phyloP scores from a whole-genome alignment of 2,113 vertebrate genomes.

The Neogobius melanostomus region DNA sequence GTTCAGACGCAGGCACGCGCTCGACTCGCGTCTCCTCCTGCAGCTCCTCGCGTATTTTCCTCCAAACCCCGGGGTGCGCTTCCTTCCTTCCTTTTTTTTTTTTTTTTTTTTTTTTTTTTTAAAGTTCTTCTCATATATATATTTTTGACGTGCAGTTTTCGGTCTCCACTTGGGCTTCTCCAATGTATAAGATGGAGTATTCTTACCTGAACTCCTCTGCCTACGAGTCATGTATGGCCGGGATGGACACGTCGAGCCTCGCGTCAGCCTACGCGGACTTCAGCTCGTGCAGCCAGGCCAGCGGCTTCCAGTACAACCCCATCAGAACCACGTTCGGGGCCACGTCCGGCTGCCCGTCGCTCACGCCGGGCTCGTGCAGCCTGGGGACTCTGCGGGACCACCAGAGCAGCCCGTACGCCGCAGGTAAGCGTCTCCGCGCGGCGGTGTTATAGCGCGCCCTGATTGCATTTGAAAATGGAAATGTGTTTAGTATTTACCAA shows the following conservation, averaged over 20 bases:
- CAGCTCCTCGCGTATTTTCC: conserved; percentile 21
- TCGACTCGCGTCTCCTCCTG: conserved; percentile 14
- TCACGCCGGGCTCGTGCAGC: conserved; percentile 98
- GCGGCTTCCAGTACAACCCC: conserved; percentile 99
- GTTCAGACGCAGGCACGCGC: not conserved
- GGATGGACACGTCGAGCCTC: conserved; percentile 99
- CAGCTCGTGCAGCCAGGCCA: conserved; percentile 99
- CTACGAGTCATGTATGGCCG: conserved; percentile 99
- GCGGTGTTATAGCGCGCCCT: conserved; percentile 91
- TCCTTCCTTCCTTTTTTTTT: no score
- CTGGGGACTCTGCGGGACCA: conserved; percentile 98
- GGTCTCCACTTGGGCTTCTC: conserved; percentile 89
- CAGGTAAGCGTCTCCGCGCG: conserved; percentile 90
- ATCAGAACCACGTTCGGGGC: conserved; percentile 99
- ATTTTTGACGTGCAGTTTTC: conserved; percentile 81
- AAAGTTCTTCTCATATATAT: conserved; percentile 50
- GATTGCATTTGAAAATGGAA: conserved; percentile 99
- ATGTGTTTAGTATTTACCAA: conserved; percentile 99
- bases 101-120: conserved; percentile 18
- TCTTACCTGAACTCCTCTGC: conserved; percentile 99
- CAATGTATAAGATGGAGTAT: conserved; percentile 99
- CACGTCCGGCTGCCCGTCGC: conserved; percentile 96
- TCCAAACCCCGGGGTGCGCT: conserved; percentile 39
- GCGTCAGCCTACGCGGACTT: conserved; percentile 99
- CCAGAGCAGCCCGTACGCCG: conserved; percentile 99